Evolutionary conservation across 2,113 vertebrate species (phyloP).

Genomic region (Ceyx margarethae): DNA sequence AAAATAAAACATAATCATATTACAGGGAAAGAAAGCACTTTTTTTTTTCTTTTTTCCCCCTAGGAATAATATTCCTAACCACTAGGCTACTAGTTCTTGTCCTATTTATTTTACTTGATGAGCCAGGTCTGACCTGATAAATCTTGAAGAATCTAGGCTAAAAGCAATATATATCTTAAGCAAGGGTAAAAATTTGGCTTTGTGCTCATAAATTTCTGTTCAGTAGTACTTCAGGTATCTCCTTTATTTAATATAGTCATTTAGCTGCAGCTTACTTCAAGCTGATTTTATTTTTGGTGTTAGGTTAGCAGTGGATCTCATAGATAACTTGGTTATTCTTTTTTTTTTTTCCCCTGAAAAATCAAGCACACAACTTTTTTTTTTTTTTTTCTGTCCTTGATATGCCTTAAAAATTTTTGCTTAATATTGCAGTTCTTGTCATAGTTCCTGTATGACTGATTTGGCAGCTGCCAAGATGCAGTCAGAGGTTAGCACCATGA

Average conservation of each 20-base stretch:
- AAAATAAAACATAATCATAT: neutral
- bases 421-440: conserved; percentile 10
- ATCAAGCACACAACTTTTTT: neutral
- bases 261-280: neutral
- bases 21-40: neutral
- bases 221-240: neutral
- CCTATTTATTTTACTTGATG: neutral
- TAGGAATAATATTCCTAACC: neutral
- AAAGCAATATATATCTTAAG: neutral
- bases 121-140: neutral
- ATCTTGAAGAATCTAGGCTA: neutral
- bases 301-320: neutral
- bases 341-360: neutral
- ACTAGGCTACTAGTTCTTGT: neutral
- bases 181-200: neutral
- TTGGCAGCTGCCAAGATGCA: conserved; percentile 61
- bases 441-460: conserved; percentile 24
- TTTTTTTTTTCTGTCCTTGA: neutral
- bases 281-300: neutral
- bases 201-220: neutral
- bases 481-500: conserved; percentile 51
- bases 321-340: neutral
- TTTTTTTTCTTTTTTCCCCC: too few species aligned
- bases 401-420: conserved; percentile 43
- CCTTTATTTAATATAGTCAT: neutral